These are phyloP conservation scores for Astreopora myriophthalma DNA, from an alignment of 64 coral and sea anemone species.

Conservation along the genomic window DNA sequence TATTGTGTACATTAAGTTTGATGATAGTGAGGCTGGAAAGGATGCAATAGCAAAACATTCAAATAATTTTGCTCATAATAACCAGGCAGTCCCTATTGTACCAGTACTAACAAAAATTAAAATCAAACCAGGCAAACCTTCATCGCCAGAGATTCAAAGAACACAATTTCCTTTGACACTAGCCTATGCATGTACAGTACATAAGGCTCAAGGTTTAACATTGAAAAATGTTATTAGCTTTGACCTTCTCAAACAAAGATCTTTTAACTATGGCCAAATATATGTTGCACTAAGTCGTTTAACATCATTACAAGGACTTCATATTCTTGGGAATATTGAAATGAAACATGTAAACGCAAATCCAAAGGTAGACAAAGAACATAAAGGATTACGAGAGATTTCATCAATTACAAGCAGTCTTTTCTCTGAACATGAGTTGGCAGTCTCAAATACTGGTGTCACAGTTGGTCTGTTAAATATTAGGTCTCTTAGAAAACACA, in stretches of 20 bases:
- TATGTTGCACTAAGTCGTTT: constrained; percentile 62
- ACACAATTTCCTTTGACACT: too few species aligned
- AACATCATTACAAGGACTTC: constrained; percentile 62
- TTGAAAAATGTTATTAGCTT: constrained; percentile 71
- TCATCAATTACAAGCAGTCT: constrained; percentile 61
- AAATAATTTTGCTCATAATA: too few species aligned
- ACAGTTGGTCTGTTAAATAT: constrained; percentile 69
- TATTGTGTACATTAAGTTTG: too few species aligned
- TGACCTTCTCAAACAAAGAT: constrained; percentile 62
- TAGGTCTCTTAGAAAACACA: constrained; percentile 68
- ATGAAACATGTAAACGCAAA: constrained; percentile 59
- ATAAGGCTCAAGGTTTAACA: constrained; percentile 21
- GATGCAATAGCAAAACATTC: too few species aligned
- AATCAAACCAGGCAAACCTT: too few species aligned
- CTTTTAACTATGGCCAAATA: constrained; percentile 81
- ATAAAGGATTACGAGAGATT: constrained; percentile 24
- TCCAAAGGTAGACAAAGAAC: constrained; percentile 45
- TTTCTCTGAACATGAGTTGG: constrained; percentile 37
- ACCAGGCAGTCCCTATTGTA: too few species aligned
- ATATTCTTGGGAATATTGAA: constrained; percentile 56
- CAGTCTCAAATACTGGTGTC: constrained; percentile 37
- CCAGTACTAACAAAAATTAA: too few species aligned
- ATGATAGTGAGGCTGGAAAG: too few species aligned
- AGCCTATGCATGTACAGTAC: too few species aligned
- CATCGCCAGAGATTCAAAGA: too few species aligned